phyloP scores from a whole-genome alignment of 2,113 vertebrate species.

The Fregata magnificens region DNA sequence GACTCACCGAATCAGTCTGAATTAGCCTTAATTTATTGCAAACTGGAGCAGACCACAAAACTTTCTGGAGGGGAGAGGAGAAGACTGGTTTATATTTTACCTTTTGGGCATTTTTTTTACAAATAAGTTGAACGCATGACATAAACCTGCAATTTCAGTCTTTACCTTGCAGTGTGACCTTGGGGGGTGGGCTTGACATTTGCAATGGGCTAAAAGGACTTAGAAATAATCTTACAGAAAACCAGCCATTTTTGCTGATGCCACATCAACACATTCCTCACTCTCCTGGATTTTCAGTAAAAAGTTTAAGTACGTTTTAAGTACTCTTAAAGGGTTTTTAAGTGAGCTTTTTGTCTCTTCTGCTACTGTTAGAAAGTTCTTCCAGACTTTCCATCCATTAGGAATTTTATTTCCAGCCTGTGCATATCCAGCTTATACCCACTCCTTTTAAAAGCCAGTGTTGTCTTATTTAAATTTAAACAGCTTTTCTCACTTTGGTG shows the following conservation, averaged over 20 bases:
- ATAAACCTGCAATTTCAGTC: background rate
- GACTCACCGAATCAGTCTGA: background rate
- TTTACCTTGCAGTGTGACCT: background rate
- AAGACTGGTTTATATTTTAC: background rate
- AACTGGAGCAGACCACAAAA: background rate
- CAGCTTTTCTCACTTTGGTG: background rate
- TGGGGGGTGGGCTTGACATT: accelerated
- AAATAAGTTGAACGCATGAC: background rate
- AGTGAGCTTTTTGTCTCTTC: background rate
- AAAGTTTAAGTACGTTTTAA: background rate
- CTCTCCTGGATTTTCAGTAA: background rate
- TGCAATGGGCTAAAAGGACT: background rate
- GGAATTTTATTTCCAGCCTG: background rate
- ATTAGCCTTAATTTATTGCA: background rate
- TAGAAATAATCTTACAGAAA: background rate
- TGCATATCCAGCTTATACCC: background rate
- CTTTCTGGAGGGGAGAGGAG: background rate
- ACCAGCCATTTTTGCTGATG: background rate
- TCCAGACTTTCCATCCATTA: background rate
- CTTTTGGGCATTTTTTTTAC: background rate
- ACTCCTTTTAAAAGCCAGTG: background rate
- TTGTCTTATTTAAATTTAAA: background rate
- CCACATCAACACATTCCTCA: background rate
- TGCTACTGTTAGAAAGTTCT: background rate
- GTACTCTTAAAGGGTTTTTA: background rate